Conservation (phyloP, 2,888 invertebrate species). For the Crematogaster levior region DNA sequence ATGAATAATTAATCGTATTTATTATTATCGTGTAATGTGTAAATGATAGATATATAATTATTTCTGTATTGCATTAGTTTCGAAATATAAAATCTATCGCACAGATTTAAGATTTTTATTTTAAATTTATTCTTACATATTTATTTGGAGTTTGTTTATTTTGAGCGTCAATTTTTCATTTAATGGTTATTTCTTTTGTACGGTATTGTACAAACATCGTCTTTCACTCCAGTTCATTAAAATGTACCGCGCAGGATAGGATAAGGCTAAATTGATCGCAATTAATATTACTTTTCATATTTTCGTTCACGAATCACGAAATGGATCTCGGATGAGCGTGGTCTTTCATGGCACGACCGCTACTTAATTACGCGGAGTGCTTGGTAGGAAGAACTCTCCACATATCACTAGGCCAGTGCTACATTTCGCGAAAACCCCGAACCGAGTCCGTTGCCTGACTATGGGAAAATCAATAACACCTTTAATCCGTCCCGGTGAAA, state of each 20-base stretch:
- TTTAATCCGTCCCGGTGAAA: conserved; percentile 46
- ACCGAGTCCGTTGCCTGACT: conserved; percentile 8
- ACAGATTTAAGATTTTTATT: neutral
- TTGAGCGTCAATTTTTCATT: neutral
- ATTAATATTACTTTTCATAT: conserved; percentile 20
- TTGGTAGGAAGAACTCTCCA: conserved; percentile 39
- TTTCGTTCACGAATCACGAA: neutral
- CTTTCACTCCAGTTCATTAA: neutral
- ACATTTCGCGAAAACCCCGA: conserved; percentile 45
- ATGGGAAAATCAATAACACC: conserved; percentile 48
- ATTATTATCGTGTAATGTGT: neutral
- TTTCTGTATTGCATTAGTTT: neutral
- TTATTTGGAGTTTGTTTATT: neutral
- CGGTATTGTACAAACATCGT: neutral
- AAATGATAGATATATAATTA: neutral
- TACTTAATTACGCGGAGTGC: conserved; percentile 49
- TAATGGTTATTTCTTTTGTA: neutral
- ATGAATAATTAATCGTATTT: neutral
- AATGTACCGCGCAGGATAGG: neutral
- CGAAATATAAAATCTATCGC: neutral
- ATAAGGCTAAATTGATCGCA: neutral
- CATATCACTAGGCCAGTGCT: conserved; percentile 49
- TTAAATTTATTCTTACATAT: neutral
- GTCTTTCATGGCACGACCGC: neutral
- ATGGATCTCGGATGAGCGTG: neutral